These are phyloP conservation scores for Camponotus vicinus DNA, from an alignment of 1,140 invertebrate genomes.

Conservation along the genomic window DNA sequence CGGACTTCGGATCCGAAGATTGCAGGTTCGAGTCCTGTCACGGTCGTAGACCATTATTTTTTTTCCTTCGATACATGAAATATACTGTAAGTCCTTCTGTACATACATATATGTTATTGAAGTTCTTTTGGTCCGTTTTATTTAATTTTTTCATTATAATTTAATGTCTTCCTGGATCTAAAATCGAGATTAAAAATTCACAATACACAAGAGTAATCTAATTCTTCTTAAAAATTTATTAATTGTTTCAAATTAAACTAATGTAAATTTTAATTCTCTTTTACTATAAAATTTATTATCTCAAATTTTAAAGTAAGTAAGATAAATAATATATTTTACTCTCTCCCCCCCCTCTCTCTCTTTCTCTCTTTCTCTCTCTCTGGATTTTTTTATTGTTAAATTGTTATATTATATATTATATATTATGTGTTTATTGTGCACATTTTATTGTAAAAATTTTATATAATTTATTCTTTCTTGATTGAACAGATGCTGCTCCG, in stretches of 20 bases:
- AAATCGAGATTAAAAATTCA: background rate
- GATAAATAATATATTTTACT: background rate
- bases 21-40: conserved; percentile 96
- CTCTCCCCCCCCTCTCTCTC: too few species aligned
- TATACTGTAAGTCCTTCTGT: too few species aligned
- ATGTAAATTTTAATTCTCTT: background rate
- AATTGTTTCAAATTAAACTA: conserved; percentile 5
- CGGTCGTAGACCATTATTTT: conserved; percentile 87
- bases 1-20: conserved; percentile 97
- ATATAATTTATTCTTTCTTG: background rate
- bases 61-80: background rate
- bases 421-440: background rate
- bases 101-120: too few species aligned
- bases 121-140: background rate
- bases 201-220: background rate
- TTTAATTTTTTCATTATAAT: background rate
- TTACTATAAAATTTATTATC: background rate
- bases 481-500: background rate
- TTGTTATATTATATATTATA: background rate
- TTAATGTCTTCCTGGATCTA: background rate
- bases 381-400: background rate
- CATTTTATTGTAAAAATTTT: background rate
- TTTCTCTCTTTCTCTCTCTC: too few species aligned
- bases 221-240: background rate
- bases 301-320: background rate